Conservation (phyloP, 2,797 vertebrate genomes). For the Ctenosaura bakeri region DNA sequence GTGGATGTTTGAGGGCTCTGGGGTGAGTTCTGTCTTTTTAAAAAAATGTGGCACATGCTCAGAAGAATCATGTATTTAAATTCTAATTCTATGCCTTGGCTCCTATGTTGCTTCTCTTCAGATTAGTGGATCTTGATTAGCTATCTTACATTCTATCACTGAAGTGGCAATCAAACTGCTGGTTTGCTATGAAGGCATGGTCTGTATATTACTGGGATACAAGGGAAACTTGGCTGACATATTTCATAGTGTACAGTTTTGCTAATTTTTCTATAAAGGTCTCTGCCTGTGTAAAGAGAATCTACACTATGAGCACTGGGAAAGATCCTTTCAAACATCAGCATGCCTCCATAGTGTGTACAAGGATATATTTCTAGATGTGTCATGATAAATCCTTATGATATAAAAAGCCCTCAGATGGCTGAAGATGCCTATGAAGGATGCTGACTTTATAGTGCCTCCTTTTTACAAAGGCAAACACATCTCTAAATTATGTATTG, state of each 20-base stretch:
- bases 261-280: conserved; percentile 2
- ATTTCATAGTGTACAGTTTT: conserved; percentile 1
- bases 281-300: background rate
- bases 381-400: conserved; percentile 39
- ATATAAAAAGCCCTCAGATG: background rate
- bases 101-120: too few relatives aligned
- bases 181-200: background rate
- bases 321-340: background rate
- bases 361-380: conserved; percentile 13
- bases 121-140: too few relatives aligned
- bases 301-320: background rate
- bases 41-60: too few relatives aligned
- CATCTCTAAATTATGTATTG: conserved; percentile 48
- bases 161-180: background rate
- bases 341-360: background rate
- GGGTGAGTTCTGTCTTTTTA: background rate
- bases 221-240: background rate
- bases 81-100: background rate
- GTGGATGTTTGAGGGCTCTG: background rate
- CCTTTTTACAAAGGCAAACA: conserved; percentile 28
- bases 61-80: background rate
- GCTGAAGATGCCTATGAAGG: conserved; percentile 40
- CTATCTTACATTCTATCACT: background rate
- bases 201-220: background rate
- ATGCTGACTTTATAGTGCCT: background rate